Base-by-base conservation (phyloP, 2,888 invertebrate species). In the Athalia cordata region DNA sequence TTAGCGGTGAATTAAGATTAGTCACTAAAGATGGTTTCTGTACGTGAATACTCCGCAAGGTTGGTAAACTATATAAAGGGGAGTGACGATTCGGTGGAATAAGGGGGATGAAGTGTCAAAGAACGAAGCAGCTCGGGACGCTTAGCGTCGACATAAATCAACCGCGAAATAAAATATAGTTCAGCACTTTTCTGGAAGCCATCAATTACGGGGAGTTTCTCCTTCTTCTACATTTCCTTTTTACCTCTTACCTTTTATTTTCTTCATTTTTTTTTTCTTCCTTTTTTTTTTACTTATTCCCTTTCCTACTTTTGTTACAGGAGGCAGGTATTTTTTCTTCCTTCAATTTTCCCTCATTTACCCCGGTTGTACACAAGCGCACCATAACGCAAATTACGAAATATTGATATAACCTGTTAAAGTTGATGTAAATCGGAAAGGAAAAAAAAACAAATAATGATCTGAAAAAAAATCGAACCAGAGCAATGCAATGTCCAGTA, bases 1-100 rank as follows among this genome's bases (percentile, higher is more conserved):
- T 72, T 72, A 72, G 72, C 72, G 57, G 59, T 72, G 72, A 72
- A 72, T 72, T 72, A 59, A 72, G 72, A 72, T 72, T 72, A 52
- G 5, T 52, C n/a, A 68, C 68, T 4, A 1, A 15, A 66, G 50
- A 47, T 29, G 61, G 8, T 29, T 29, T 29, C 29, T 29, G 29
- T 29, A 29, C 29, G 29, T 29, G 29, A 29, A 29, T 29, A 29
- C 29, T 29, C 29, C 29, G 29, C 29, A 2, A 29, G 29, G 29
- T 29, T 29, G 29, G 29, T 29, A 29, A 29, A 29, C 29, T 29
- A 29, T 29, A 29, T 29, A 2, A 29, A 29, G 2, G 61, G 7
- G n/a, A 5, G 57, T 5, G 3, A 13, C 2, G 13, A 7, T 59
- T 59, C 13, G 13, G 3, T 59, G 13, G 61, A 61, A 4, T 61